These are phyloP conservation scores for Melanocharis versteri DNA, from an alignment of 2,113 vertebrate genomes.

Conservation along the genomic window DNA sequence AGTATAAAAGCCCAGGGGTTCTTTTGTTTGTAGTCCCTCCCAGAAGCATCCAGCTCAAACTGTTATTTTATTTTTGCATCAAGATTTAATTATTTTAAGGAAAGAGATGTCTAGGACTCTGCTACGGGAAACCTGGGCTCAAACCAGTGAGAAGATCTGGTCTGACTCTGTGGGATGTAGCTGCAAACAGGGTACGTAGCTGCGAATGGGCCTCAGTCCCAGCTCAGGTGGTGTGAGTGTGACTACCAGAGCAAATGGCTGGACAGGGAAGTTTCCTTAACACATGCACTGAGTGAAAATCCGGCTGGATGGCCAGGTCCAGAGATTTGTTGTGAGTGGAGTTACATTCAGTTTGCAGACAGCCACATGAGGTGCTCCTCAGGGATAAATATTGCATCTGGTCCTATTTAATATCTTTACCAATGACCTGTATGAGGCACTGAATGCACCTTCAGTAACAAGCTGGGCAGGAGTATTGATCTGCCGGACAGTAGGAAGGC, in stretches of 20 bases:
- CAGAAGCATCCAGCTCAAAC: neutral
- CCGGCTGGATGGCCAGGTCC: neutral
- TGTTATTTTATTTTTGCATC: neutral
- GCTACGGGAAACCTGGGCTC: neutral
- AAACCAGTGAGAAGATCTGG: neutral
- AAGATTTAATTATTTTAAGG: neutral
- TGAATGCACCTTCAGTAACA: neutral
- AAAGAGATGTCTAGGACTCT: neutral
- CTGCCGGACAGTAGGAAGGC: neutral
- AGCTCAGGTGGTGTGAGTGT: neutral
- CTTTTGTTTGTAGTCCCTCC: neutral
- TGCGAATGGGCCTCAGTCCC: accelerated
- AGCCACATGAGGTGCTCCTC: neutral
- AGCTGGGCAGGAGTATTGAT: neutral
- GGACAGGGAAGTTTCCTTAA: neutral
- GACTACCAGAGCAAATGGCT: neutral
- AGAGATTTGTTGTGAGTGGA: neutral
- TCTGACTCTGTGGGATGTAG: neutral
- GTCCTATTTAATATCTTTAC: neutral
- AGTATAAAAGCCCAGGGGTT: neutral
- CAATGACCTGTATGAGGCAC: neutral
- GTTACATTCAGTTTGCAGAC: neutral
- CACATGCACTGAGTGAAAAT: neutral
- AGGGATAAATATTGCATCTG: neutral
- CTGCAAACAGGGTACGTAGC: neutral